phyloP scores from a whole-genome alignment of 2,113 vertebrate genomes.

The Rhodinocichla rosea region DNA sequence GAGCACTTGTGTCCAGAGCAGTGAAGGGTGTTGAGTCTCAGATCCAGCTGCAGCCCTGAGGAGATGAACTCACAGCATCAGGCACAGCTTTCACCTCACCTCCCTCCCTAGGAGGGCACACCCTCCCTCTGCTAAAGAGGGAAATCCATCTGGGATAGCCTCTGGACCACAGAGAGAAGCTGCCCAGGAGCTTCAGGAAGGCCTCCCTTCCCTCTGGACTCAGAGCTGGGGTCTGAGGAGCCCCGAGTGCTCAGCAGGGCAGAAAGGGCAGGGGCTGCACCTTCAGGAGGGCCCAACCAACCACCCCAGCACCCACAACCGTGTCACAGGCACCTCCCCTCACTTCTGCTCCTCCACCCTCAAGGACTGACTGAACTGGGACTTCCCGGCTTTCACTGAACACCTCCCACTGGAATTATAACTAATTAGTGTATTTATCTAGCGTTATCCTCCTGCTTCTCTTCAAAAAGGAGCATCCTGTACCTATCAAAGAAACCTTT shows the following conservation, averaged over 20 bases:
- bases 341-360: neutral
- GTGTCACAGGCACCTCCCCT: neutral
- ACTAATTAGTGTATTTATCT: neutral
- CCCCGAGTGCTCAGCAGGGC: neutral
- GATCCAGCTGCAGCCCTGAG: neutral
- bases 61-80: neutral
- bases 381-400: neutral
- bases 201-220: neutral
- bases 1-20: neutral
- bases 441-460: neutral
- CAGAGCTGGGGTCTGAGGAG: neutral
- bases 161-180: no score
- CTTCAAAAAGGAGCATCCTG: neutral
- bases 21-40: neutral
- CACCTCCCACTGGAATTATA: neutral
- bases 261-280: neutral
- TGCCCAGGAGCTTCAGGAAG: neutral
- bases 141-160: neutral
- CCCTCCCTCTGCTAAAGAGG: neutral
- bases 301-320: neutral
- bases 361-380: neutral
- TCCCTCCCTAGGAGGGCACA: neutral
- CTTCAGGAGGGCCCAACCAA: neutral
- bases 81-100: neutral
- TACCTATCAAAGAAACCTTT: neutral